Conservation (phyloP, 2,888 invertebrate species). For the Esperia sulphurella region DNA sequence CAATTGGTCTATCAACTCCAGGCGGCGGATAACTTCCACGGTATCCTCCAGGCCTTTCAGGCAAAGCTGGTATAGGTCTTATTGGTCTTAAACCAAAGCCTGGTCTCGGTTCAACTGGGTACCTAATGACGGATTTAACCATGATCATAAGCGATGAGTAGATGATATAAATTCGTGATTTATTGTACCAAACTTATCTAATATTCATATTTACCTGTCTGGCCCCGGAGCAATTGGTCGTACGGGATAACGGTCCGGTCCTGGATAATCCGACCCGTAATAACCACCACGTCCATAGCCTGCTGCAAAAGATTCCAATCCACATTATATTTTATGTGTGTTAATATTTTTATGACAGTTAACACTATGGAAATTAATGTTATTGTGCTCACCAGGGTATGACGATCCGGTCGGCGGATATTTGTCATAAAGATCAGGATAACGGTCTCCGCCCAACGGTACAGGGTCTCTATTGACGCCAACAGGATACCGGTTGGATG, state of each 20-base stretch:
- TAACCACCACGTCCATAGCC: slow-evolving; percentile 66
- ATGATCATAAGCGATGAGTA: background rate
- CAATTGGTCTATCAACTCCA: slow-evolving; percentile 60
- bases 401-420: slow-evolving; percentile 80
- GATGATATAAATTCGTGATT: background rate
- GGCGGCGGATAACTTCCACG: slow-evolving; percentile 70
- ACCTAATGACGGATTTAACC: slow-evolving; percentile 31
- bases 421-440: slow-evolving; percentile 74
- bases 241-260: slow-evolving; percentile 61
- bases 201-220: slow-evolving; percentile 29
- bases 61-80: slow-evolving; percentile 16
- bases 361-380: background rate
- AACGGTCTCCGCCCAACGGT: slow-evolving; percentile 72
- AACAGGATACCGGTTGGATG: slow-evolving; percentile 63
- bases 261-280: slow-evolving; percentile 54
- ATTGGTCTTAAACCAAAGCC: slow-evolving; percentile 57
- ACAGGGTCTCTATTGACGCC: slow-evolving; percentile 71
- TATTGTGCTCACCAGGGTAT: slow-evolving; percentile 65
- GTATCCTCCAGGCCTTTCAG: slow-evolving; percentile 73
- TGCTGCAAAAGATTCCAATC: slow-evolving; percentile 25
- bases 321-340: background rate
- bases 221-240: slow-evolving; percentile 37
- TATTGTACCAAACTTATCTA: background rate
- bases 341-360: background rate
- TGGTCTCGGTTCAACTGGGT: slow-evolving; percentile 65